Percentiles rank a stretch among this genome's conserved stretches.
Evolutionary conservation across 2,888 invertebrate genomes (phyloP).

Genomic region (Hydrotaea cyrtoneurina): DNA sequence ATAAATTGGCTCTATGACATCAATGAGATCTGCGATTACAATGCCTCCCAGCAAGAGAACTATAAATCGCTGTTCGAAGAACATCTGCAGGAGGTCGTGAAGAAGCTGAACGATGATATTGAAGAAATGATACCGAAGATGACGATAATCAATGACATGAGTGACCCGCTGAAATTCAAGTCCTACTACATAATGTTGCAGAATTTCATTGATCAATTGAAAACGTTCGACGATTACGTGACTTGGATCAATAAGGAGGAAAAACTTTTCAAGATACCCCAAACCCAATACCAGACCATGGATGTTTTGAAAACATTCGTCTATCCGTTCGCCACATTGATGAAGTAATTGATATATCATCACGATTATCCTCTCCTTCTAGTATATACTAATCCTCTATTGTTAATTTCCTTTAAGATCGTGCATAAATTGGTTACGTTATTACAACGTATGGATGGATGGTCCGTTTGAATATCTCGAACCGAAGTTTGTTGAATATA

Average conservation of each 20-base stretch:
- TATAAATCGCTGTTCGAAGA: slow-evolving; percentile 94
- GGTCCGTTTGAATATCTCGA: slow-evolving; percentile 94
- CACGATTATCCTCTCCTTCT: no score
- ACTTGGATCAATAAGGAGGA: slow-evolving; percentile 96
- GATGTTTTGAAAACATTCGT: slow-evolving; percentile 88
- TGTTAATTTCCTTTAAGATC: slow-evolving; percentile 75
- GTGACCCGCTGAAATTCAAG: slow-evolving; percentile 87
- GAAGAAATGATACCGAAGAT: slow-evolving; percentile 88
- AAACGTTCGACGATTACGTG: slow-evolving; percentile 88
- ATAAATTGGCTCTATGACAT: slow-evolving; percentile 92
- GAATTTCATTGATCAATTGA: slow-evolving; percentile 88
- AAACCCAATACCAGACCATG: slow-evolving; percentile 88
- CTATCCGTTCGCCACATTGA: slow-evolving; percentile 86
- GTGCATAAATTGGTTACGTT: slow-evolving; percentile 88
- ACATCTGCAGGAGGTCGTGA: slow-evolving; percentile 85
- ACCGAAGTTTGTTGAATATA: slow-evolving; percentile 88
- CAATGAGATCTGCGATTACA: slow-evolving; percentile 90
- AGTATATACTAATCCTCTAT: no score
- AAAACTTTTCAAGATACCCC: slow-evolving; percentile 89
- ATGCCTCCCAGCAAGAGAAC: slow-evolving; percentile 88
- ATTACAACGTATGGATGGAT: slow-evolving; percentile 94
- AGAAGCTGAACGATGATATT: slow-evolving; percentile 87
- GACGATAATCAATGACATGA: slow-evolving; percentile 91
- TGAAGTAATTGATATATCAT: slow-evolving; percentile 82
- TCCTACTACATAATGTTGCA: slow-evolving; percentile 91